phyloP scores from a whole-genome alignment of 2,113 vertebrate genomes.

The Hyaena hyaena region DNA sequence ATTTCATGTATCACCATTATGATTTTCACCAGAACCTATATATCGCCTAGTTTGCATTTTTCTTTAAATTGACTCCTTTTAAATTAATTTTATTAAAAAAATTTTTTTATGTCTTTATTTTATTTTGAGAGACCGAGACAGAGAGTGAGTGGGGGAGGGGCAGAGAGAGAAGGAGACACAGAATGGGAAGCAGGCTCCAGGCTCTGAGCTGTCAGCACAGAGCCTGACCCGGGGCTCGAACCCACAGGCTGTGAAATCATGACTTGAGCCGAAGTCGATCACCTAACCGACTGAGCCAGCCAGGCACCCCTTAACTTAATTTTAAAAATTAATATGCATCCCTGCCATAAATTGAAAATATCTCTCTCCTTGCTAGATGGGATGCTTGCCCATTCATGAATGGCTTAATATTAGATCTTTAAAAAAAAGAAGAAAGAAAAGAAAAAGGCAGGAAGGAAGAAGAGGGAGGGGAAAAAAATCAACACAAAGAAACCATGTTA shows the following conservation, averaged over 20 bases:
- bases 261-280: no score
- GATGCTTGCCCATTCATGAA: not conserved
- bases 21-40: not conserved
- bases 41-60: not conserved
- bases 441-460: not conserved
- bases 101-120: no score
- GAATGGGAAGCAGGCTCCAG: no score
- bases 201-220: no score
- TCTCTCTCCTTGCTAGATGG: not conserved
- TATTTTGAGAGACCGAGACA: no score
- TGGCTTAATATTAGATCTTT: not conserved
- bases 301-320: not conserved
- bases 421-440: not conserved
- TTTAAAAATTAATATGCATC: not conserved
- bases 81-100: not conserved
- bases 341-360: not conserved
- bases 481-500: not conserved
- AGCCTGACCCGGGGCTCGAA: no score
- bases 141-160: no score
- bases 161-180: no score
- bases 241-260: no score
- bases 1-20: rapidly evolving
- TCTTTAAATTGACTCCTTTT: not conserved
- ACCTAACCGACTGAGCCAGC: no score
- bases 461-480: not conserved